phyloP scores from a whole-genome alignment of 2,797 vertebrate genomes.

The Hephaestus fuliginosus region DNA sequence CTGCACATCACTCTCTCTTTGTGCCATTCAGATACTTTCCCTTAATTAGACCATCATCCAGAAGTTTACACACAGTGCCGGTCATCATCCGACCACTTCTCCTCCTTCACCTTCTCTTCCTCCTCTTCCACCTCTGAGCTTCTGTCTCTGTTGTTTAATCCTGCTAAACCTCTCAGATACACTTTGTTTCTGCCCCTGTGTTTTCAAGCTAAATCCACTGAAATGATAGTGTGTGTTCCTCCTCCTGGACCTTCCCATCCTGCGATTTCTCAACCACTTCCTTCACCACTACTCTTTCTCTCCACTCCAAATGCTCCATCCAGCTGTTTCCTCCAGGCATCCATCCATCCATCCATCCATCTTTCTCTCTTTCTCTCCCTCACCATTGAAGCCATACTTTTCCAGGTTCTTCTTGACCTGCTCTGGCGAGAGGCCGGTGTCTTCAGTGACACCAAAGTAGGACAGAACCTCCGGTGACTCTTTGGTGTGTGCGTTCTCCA shows the following conservation, averaged over 20 bases:
- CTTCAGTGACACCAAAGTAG: conserved; percentile 91
- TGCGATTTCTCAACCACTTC: conserved; percentile 20
- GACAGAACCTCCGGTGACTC: conserved; percentile 87
- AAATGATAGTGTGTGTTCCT: conserved; percentile 4
- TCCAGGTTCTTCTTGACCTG: conserved; percentile 90
- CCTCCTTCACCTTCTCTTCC: conserved; percentile 6
- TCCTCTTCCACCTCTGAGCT: conserved; percentile 7
- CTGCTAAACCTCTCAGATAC: background rate
- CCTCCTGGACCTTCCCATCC: conserved; percentile 11
- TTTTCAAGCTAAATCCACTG: conserved; percentile 32
- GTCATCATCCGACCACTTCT: background rate
- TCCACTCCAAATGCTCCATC: conserved; percentile 29
- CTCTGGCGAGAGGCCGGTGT: conserved; percentile 87
- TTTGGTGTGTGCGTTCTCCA: conserved; percentile 92
- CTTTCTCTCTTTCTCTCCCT: conserved; percentile 67
- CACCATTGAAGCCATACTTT: conserved; percentile 93
- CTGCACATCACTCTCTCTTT: conserved; percentile 30
- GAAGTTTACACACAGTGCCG: conserved; percentile 19
- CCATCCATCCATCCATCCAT: conserved; percentile 40
- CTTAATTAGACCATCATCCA: conserved; percentile 41
- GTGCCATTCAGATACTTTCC: conserved; percentile 42
- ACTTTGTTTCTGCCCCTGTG: background rate
- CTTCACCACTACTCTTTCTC: conserved; percentile 12
- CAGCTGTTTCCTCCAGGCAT: conserved; percentile 6
- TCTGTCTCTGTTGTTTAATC: background rate